Base-by-base conservation (phyloP, 2,797 vertebrate genomes). In the Macropodus opercularis region DNA sequence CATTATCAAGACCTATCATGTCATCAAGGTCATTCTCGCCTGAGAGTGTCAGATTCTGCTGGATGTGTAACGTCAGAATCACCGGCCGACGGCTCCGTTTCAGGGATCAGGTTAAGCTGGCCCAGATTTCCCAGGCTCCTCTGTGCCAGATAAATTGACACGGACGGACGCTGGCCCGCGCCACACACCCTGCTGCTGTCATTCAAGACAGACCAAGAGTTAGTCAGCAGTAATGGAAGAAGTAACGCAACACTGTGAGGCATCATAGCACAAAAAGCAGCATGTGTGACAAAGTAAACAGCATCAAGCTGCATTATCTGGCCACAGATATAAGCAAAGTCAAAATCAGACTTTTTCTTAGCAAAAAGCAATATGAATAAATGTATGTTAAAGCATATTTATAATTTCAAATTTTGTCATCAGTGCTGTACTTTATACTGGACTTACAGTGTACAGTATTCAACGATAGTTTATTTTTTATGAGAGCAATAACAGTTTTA, bases 151-250 rank as follows among this genome's bases (percentile, higher is more conserved):
- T 82, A 85, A 89, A 78, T 75, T 72, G 88, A 90, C 77, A 87
- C 81, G 72, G 62, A 77, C 40, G 56, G 64, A 81, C 32, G 27
- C 24, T 32, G 57, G 27, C 31, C 52, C 3, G 23, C 58, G 74
- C 61, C 56, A 4, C 42, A 43, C 62, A 46, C 57, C 57, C 63
- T 27, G 59, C 63, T 29, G 61, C 79, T 77, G 85, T 88, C 83
- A 85, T 74, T 85, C 81, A 85, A 84, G 80, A 62, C 60, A 64
- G 57, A 67, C 64, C 48, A 50, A 41, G 79, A 68, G 72, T 88
- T 90, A 81, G 88, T 90, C 89, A 89, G 88, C 87, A 87, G 79
- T 89, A 86, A 84, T 82, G 79, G 83, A 88, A 84, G 82, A 71
- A 83, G 89, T 68, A 88, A 86, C 72, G 69, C 54, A 63, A 91